phyloP scores from a whole-genome alignment of 2,113 vertebrate genomes.

The Ornithorhynchus anatinus region DNA sequence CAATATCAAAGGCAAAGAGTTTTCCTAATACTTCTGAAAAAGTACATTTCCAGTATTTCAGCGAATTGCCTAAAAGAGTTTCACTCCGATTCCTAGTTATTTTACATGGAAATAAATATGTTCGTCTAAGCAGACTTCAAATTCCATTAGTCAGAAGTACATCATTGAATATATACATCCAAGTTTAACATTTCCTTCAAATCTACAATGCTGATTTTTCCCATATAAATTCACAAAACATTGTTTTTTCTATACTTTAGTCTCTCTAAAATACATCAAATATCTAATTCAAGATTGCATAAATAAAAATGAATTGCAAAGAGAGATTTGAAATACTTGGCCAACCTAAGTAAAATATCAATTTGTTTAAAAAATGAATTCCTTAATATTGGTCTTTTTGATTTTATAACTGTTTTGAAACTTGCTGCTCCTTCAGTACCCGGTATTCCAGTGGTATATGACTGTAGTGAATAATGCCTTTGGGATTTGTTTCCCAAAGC shows the following conservation, averaged over 20 bases:
- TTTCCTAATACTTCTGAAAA: no score
- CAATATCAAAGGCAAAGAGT: no score
- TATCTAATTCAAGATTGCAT: conserved; percentile 11
- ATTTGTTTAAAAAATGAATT: conserved; percentile 12
- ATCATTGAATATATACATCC: background rate
- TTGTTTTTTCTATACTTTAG: background rate
- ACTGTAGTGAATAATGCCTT: no score
- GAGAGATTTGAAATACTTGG: conserved; percentile 1
- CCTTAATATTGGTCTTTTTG: background rate
- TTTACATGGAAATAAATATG: no score
- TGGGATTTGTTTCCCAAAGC: background rate
- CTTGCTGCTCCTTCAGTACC: background rate
- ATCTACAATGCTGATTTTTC: background rate
- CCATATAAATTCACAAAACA: conserved; percentile 1
- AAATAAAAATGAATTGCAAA: conserved; percentile 31
- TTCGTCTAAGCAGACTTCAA: no score
- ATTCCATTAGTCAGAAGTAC: no score
- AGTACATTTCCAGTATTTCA: no score
- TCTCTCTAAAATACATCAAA: conserved; percentile 20
- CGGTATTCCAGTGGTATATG: background rate
- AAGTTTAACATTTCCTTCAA: background rate
- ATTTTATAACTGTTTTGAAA: background rate
- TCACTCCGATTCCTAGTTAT: no score
- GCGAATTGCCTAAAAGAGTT: no score
- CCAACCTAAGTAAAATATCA: conserved; percentile 20